phyloP scores from a whole-genome alignment of 1,140 invertebrate genomes.

The Pararge aegeria region DNA sequence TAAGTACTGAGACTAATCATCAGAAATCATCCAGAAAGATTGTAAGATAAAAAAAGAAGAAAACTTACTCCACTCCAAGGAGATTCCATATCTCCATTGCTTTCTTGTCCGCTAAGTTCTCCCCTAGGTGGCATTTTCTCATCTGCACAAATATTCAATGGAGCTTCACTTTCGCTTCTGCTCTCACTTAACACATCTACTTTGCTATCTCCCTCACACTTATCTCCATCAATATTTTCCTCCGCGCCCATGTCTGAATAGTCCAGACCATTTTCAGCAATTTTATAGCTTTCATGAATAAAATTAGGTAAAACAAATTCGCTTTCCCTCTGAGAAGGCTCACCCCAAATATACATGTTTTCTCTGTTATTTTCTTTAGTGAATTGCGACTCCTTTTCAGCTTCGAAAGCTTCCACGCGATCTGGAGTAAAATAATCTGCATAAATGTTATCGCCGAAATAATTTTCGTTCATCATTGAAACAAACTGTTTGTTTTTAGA shows the following conservation, averaged over 20 bases:
- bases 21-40: not conserved
- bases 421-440: slow-evolving; percentile 71
- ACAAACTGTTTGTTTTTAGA: slow-evolving; percentile 71
- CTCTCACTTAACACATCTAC: slow-evolving; percentile 78
- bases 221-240: slow-evolving; percentile 37
- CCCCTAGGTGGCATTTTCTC: slow-evolving; percentile 91
- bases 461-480: slow-evolving; percentile 73
- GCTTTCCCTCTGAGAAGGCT: slow-evolving; percentile 63
- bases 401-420: slow-evolving; percentile 70
- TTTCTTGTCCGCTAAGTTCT: slow-evolving; percentile 90
- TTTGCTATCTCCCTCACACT: slow-evolving; percentile 62
- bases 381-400: slow-evolving; percentile 49
- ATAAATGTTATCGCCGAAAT: slow-evolving; percentile 74
- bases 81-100: slow-evolving; percentile 86
- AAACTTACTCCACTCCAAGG: slow-evolving; percentile 81
- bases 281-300: slow-evolving; percentile 71
- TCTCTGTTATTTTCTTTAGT: slow-evolving; percentile 56
- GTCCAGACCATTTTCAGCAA: slow-evolving; percentile 57
- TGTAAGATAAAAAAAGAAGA: not conserved
- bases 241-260: slow-evolving; percentile 51
- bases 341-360: slow-evolving; percentile 64
- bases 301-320: slow-evolving; percentile 74
- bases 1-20: no score
- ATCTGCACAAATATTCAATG: slow-evolving; percentile 88
- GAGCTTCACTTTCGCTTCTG: slow-evolving; percentile 81